Conservation (phyloP, 2,888 invertebrate genomes). For the Drosophila glabriapex region DNA sequence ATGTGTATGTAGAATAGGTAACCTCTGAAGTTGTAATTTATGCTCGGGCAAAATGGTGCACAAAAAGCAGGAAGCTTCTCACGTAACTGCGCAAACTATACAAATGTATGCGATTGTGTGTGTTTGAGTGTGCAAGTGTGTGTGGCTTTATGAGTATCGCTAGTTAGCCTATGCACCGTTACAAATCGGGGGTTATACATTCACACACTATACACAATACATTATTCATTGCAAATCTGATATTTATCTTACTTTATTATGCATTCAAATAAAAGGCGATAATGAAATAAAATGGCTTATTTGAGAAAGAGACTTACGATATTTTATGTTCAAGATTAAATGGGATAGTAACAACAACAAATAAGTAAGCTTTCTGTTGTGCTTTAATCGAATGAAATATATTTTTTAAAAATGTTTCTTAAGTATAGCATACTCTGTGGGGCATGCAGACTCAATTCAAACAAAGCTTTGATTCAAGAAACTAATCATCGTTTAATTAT, state of each 20-base stretch:
- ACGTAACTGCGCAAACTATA: slow-evolving; percentile 59
- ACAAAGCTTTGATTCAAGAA: not conserved
- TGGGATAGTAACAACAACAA: not conserved
- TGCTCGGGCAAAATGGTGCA: slow-evolving; percentile 71
- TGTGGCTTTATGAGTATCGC: slow-evolving; percentile 23
- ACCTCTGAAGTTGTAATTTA: slow-evolving; percentile 75
- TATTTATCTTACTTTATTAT: slow-evolving; percentile 32
- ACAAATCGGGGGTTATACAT: slow-evolving; percentile 54
- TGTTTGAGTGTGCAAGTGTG: slow-evolving; percentile 3
- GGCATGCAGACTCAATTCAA: not conserved
- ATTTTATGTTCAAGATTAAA: not conserved
- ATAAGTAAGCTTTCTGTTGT: not conserved
- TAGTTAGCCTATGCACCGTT: slow-evolving; percentile 69
- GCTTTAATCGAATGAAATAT: not conserved
- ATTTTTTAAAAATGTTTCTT: not conserved
- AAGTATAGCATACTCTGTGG: slow-evolving; percentile 10
- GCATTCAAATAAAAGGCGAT: slow-evolving; percentile 19
- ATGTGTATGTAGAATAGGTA: slow-evolving; percentile 23
- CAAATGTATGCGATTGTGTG: slow-evolving; percentile 13
- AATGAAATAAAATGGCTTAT: slow-evolving; percentile 7
- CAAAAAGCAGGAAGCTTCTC: slow-evolving; percentile 61
- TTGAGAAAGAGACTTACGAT: not conserved
- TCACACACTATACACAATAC: slow-evolving; percentile 50
- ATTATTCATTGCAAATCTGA: slow-evolving; percentile 51
- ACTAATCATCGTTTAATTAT: slow-evolving; percentile 3